Evolutionary conservation across 1,140 invertebrate species (phyloP).

Genomic region (Achroia grisella): DNA sequence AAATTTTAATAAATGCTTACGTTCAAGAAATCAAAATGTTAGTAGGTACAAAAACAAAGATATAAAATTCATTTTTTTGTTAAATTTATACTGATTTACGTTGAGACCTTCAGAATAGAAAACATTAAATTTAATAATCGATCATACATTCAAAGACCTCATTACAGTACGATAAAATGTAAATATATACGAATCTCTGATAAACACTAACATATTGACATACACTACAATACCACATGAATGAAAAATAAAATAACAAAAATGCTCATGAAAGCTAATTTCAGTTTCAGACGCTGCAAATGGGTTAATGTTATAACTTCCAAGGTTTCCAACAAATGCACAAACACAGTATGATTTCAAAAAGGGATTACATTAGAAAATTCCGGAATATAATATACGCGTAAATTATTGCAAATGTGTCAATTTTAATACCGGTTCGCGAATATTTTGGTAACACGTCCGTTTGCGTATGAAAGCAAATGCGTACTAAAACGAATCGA

Average conservation of each 20-base stretch:
- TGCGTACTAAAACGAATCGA: slow-evolving; percentile 56
- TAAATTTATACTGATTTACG: no score
- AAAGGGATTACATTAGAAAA: slow-evolving; percentile 10
- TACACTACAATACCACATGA: neutral
- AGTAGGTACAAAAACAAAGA: no score
- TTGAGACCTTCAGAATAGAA: no score
- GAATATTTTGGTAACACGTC: slow-evolving; percentile 25
- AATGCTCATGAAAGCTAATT: neutral
- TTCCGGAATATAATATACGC: slow-evolving; percentile 15
- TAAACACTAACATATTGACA: no score
- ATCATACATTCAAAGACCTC: no score
- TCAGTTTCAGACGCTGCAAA: slow-evolving; percentile 1
- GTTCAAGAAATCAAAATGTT: no score
- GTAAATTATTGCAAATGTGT: slow-evolving; percentile 21
- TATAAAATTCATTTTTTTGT: no score
- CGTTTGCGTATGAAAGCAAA: slow-evolving; percentile 24
- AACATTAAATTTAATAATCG: no score
- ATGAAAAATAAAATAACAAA: no score
- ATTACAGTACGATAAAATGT: no score
- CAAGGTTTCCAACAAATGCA: slow-evolving; percentile 12
- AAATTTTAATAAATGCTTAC: no score
- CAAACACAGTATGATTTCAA: slow-evolving; percentile 8
- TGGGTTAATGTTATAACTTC: slow-evolving; percentile 2
- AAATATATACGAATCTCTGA: no score
- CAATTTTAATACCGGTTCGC: slow-evolving; percentile 37